A percentile compares a stretch with the other conserved stretches of the same genome.
Evolutionary conservation across 2,113 vertebrate genomes (phyloP).

Genomic region (Mesocricetus auratus): DNA sequence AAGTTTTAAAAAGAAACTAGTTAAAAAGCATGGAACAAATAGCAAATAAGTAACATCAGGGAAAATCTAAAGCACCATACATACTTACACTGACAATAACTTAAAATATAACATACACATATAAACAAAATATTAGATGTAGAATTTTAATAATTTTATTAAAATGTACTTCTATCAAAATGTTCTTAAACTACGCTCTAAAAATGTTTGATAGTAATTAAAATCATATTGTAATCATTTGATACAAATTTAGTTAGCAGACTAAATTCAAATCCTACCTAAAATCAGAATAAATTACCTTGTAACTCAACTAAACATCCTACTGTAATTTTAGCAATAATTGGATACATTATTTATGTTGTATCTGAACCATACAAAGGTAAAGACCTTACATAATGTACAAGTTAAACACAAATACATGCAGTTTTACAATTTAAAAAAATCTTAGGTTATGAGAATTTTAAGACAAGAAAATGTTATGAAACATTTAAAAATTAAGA

Average conservation of each 20-base stretch:
- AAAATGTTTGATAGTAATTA: constrained; percentile 46
- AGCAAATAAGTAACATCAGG: constrained; percentile 40
- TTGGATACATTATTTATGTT: not conserved
- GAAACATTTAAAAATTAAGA: constrained; percentile 49
- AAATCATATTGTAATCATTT: constrained; percentile 22
- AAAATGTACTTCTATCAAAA: constrained; percentile 43
- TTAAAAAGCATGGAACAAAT: constrained; percentile 58
- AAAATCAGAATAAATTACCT: constrained; percentile 53
- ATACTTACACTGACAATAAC: constrained; percentile 11
- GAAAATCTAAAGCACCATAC: constrained; percentile 19
- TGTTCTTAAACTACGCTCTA: constrained; percentile 3
- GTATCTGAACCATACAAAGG: not conserved
- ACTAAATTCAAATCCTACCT: constrained; percentile 54
- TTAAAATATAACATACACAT: constrained; percentile 32
- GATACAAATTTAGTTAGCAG: constrained; percentile 39
- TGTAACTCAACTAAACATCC: constrained; percentile 37
- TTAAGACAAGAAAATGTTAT: constrained; percentile 41
- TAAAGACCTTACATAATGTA: constrained; percentile 40
- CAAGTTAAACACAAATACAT: constrained; percentile 38
- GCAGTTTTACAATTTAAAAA: not conserved
- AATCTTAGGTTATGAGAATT: not conserved
- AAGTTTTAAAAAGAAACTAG: not conserved
- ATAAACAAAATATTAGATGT: constrained; percentile 42
- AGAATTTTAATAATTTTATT: constrained; percentile 27
- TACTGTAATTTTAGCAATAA: constrained; percentile 48